Evolutionary conservation across 2,888 invertebrate genomes (phyloP).

Genomic region (Thecocarcelia acutangulata): DNA sequence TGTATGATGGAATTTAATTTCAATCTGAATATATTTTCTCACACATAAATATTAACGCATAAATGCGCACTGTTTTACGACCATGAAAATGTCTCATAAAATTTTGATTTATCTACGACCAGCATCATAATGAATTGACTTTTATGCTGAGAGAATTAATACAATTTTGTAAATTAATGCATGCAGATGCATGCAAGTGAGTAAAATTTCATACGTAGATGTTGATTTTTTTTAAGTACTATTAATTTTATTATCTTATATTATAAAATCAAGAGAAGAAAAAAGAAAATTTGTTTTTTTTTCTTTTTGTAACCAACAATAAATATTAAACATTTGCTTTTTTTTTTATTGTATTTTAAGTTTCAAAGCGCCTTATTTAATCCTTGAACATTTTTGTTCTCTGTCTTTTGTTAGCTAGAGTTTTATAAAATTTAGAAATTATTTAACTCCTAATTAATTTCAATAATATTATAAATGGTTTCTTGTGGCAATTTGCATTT

Average conservation of each 20-base stretch:
- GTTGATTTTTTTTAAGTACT: too few species aligned
- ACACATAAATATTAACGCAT: conserved; percentile 18
- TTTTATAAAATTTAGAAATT: background rate
- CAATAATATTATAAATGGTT: conserved; percentile 29
- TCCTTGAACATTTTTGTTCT: background rate
- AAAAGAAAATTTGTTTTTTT: too few species aligned
- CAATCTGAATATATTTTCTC: background rate
- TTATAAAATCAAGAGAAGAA: too few species aligned
- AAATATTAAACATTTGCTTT: too few species aligned
- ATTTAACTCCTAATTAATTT: conserved; percentile 44
- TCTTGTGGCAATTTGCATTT: conserved; percentile 32
- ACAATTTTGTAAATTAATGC: background rate
- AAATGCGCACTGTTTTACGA: background rate
- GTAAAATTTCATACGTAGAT: too few species aligned
- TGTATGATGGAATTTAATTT: conserved; percentile 1
- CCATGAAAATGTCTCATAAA: conserved; percentile 12
- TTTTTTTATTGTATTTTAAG: too few species aligned
- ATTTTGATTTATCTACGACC: conserved; percentile 21
- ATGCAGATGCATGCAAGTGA: too few species aligned
- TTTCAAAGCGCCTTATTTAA: too few species aligned
- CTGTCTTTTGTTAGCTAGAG: background rate
- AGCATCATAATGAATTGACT: background rate
- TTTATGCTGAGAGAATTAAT: conserved; percentile 15
- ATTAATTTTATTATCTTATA: background rate
- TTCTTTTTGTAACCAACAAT: too few species aligned